Evolutionary conservation across 1,140 invertebrate genomes (phyloP).

Genomic region (Aradophagus sp.): DNA sequence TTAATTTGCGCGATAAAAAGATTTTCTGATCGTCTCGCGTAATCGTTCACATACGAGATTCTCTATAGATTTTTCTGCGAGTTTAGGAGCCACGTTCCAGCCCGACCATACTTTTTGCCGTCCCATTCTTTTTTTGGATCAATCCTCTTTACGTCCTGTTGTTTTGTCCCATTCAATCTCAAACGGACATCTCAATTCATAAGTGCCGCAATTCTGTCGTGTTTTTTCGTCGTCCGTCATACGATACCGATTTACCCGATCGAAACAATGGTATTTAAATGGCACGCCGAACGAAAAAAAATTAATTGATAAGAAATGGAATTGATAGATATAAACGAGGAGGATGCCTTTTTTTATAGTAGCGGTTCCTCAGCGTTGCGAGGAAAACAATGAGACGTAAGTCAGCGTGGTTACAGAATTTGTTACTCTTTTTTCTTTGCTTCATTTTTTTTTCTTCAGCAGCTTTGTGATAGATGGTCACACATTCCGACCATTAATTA

Average conservation of each 20-base stretch:
- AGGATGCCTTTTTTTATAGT: no score
- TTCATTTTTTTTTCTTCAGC: constrained; percentile 12
- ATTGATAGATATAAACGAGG: constrained; percentile 28
- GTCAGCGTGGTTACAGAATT: constrained; percentile 1
- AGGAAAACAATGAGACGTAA: constrained; percentile 40
- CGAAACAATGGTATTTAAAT: constrained; percentile 38
- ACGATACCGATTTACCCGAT: constrained; percentile 7
- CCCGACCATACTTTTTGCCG: no score
- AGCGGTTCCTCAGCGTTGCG: constrained; percentile 11
- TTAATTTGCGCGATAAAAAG: no score
- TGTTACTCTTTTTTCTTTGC: no score
- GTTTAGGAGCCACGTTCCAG: no score
- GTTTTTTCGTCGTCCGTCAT: constrained; percentile 9
- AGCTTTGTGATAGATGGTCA: constrained; percentile 34
- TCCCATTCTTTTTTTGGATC: no score
- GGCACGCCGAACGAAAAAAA: constrained; percentile 14
- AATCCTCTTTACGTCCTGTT: no score
- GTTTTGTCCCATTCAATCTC: background rate
- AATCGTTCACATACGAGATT: no score
- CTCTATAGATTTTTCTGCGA: no score
- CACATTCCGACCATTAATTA: constrained; percentile 48
- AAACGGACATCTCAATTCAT: constrained; percentile 9
- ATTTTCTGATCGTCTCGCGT: no score
- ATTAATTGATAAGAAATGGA: constrained; percentile 32
- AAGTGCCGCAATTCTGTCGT: background rate